These are phyloP conservation scores for Drosophila albomicans DNA, from an alignment of 1,140 invertebrate genomes.

Conservation along the genomic window DNA sequence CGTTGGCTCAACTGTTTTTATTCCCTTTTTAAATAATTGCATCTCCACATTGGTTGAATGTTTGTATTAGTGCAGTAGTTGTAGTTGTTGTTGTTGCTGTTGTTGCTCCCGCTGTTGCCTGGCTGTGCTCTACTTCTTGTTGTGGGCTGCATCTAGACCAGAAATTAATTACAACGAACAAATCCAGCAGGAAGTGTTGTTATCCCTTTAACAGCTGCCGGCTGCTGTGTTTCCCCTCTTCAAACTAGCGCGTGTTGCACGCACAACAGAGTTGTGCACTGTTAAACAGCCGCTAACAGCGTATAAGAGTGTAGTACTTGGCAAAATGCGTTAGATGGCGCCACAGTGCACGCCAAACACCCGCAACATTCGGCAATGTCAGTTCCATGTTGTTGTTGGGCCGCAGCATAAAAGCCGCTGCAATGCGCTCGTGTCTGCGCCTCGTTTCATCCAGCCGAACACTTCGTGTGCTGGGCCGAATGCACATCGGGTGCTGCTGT, in stretches of 20 bases:
- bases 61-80: conserved; percentile 39
- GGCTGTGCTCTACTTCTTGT: conserved; percentile 22
- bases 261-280: conserved; percentile 9
- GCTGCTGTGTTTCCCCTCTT: conserved; percentile 28
- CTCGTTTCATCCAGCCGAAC: conserved; percentile 2
- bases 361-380: conserved; percentile 17
- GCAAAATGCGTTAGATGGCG: conserved; percentile 17
- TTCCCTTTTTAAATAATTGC: conserved; percentile 25
- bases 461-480: conserved; percentile 12
- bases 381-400: conserved; percentile 31
- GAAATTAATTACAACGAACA: conserved; percentile 43
- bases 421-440: conserved; percentile 29
- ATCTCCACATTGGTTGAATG: conserved; percentile 29
- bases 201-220: conserved; percentile 14
- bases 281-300: conserved; percentile 11
- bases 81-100: not conserved
- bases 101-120: conserved; percentile 8
- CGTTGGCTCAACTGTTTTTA: not conserved
- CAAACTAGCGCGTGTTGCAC: conserved; percentile 26
- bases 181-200: conserved; percentile 4
- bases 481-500: conserved; percentile 5
- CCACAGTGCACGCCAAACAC: not conserved
- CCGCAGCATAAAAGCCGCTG: conserved; percentile 31
- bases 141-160: conserved; percentile 24
- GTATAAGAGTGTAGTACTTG: conserved; percentile 42